phyloP scores from a whole-genome alignment of 2,797 vertebrate genomes.

The Etheostoma nigrum region DNA sequence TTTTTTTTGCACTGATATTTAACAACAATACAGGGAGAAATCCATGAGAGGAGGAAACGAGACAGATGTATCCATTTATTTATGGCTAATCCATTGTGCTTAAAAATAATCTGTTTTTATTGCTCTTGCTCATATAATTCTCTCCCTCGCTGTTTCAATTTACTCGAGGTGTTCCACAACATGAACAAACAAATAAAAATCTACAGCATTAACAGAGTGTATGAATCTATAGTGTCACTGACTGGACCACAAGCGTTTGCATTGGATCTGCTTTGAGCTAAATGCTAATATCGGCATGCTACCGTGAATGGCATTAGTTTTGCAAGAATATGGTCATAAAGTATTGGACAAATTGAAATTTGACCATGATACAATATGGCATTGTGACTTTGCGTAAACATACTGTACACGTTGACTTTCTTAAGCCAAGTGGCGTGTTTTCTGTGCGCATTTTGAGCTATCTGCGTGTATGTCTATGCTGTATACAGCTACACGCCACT shows the following conservation, averaged over 20 bases:
- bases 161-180: background rate
- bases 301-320: no score
- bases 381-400: no score
- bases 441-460: no score
- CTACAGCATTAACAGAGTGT: background rate
- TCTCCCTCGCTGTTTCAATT: background rate
- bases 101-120: constrained; percentile 8
- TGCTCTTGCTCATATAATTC: background rate
- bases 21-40: background rate
- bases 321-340: background rate
- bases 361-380: no score
- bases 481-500: no score
- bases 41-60: background rate
- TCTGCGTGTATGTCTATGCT: no score
- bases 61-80: background rate
- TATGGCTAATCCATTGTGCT: constrained; percentile 1
- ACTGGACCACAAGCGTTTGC: background rate
- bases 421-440: no score
- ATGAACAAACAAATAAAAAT: background rate
- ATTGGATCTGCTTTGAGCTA: background rate
- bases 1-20: background rate
- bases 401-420: no score
- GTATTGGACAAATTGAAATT: background rate
- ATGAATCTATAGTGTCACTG: background rate
- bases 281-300: background rate